Percentiles rank a stretch among this genome's conserved stretches.
These are phyloP conservation scores for Laothoe populi DNA, from an alignment of 2,888 invertebrate species.

Conservation along the genomic window DNA sequence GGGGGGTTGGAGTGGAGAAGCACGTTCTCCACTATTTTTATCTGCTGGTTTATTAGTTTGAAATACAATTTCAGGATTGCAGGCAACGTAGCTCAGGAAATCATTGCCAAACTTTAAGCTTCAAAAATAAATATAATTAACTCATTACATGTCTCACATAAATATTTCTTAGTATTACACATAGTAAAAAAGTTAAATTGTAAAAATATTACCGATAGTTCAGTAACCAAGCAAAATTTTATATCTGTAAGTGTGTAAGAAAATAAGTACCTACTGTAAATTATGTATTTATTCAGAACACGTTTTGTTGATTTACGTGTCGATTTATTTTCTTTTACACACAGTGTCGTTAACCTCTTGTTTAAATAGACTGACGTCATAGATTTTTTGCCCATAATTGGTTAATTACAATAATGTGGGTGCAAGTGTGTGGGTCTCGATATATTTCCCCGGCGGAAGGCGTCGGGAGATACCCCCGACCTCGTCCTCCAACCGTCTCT, in stretches of 20 bases:
- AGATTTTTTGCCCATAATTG: slow-evolving; percentile 69
- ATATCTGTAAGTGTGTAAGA: slow-evolving; percentile 1
- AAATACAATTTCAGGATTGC: slow-evolving; percentile 33
- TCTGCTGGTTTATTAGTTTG: slow-evolving; percentile 65
- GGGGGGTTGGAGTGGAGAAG: slow-evolving; percentile 47
- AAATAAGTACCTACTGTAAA: slow-evolving; percentile 4
- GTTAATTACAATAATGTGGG: slow-evolving; percentile 82
- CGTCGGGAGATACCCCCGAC: slow-evolving; percentile 45
- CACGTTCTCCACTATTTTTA: slow-evolving; percentile 63
- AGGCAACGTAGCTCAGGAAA: not conserved
- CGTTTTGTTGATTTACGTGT: slow-evolving; percentile 25
- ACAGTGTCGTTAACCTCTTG: slow-evolving; percentile 38
- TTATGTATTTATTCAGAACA: slow-evolving; percentile 34
- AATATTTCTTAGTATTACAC: too few species aligned
- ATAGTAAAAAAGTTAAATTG: too few species aligned
- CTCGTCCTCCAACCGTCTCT: slow-evolving; percentile 53
- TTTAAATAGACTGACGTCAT: slow-evolving; percentile 42
- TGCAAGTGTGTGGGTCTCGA: slow-evolving; percentile 69
- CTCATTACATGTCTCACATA: not conserved
- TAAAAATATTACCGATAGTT: slow-evolving; percentile 4
- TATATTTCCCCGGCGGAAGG: slow-evolving; percentile 65
- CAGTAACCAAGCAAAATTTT: slow-evolving; percentile 9
- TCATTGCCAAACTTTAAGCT: not conserved
- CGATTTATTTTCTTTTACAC: slow-evolving; percentile 11
- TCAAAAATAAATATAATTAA: not conserved